These are phyloP conservation scores for Lycaena phlaeas DNA, from an alignment of 2,888 invertebrate genomes.

Conservation along the genomic window DNA sequence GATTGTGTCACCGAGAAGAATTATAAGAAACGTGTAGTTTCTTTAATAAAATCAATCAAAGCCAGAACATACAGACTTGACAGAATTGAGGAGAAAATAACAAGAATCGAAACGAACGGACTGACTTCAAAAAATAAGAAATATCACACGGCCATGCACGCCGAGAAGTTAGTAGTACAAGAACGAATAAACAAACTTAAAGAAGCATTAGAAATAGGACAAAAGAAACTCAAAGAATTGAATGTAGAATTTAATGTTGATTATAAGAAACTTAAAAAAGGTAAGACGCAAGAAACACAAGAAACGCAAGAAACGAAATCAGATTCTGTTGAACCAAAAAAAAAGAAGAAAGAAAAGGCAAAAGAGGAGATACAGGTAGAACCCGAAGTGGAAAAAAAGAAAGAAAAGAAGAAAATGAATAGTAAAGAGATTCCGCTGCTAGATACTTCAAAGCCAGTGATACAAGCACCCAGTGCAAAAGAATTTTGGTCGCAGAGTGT, in stretches of 20 bases:
- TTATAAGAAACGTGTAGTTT: slow-evolving; percentile 37
- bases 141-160: slow-evolving; percentile 49
- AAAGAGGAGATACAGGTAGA: slow-evolving; percentile 18
- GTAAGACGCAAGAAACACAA: slow-evolving; percentile 17
- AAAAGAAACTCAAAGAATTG: slow-evolving; percentile 32
- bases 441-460: slow-evolving; percentile 36
- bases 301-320: slow-evolving; percentile 22
- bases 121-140: slow-evolving; percentile 42
- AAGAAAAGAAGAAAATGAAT: slow-evolving; percentile 9
- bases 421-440: slow-evolving; percentile 26
- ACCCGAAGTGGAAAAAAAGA: slow-evolving; percentile 19
- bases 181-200: slow-evolving; percentile 35
- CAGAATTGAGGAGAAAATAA: slow-evolving; percentile 37
- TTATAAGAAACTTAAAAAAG: slow-evolving; percentile 22
- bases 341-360: slow-evolving; percentile 18
- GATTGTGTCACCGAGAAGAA: slow-evolving; percentile 39
- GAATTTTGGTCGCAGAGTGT: slow-evolving; percentile 45
- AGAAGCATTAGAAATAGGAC: slow-evolving; percentile 30
- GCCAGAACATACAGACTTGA: slow-evolving; percentile 31
- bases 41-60: slow-evolving; percentile 39
- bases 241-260: slow-evolving; percentile 21
- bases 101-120: slow-evolving; percentile 43
- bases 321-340: slow-evolving; percentile 25
- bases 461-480: slow-evolving; percentile 51
- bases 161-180: slow-evolving; percentile 37